Evolutionary conservation across 2,113 vertebrate genomes (phyloP).

Genomic region (Synchiropus splendidus): DNA sequence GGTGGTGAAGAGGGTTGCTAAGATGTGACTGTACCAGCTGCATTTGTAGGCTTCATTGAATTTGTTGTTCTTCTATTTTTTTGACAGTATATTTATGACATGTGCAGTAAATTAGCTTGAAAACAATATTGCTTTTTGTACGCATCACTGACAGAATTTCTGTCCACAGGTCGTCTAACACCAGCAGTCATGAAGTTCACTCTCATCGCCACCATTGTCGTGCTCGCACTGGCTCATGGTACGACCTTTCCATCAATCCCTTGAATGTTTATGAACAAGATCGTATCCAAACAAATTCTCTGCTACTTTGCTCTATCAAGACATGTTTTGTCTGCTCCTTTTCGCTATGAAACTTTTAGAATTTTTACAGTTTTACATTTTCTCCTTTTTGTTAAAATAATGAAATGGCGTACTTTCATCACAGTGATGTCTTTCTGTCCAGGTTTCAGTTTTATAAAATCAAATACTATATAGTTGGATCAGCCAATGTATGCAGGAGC

Average conservation of each 20-base stretch:
- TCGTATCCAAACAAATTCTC: not conserved
- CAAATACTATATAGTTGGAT: no score
- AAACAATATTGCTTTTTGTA: not conserved
- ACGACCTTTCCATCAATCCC: not conserved
- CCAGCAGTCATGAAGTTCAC: slow-evolving; percentile 60
- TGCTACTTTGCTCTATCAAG: not conserved
- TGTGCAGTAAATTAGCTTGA: no score
- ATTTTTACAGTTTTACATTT: no score
- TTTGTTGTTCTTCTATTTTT: not conserved
- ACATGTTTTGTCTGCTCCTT: no score
- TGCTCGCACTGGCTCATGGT: slow-evolving; percentile 56
- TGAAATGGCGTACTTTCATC: no score
- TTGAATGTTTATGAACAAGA: not conserved
- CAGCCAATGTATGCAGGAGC: no score
- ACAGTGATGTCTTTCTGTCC: no score
- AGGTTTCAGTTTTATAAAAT: no score
- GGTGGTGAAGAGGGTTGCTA: not conserved
- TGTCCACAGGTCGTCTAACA: slow-evolving; percentile 22
- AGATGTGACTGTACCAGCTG: not conserved
- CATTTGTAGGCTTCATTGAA: no score
- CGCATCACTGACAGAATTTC: not conserved
- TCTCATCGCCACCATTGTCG: slow-evolving; percentile 38
- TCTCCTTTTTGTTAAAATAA: no score
- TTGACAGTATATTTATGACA: no score
- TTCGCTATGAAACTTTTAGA: no score